Conservation (phyloP, 1,140 invertebrate genomes). For the Camponotus floridanus region DNA sequence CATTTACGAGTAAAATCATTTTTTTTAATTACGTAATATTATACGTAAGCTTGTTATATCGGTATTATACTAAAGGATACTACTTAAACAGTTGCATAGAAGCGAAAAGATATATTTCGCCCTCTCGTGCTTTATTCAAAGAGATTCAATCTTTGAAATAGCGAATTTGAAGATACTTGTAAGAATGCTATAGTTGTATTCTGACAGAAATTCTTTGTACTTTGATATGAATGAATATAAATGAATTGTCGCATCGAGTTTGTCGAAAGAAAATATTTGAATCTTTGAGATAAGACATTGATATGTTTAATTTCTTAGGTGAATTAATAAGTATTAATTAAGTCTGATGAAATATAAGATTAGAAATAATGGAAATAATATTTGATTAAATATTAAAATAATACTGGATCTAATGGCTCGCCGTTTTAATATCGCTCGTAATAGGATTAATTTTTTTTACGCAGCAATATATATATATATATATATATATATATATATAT, state of each 20-base stretch:
- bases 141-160: background rate
- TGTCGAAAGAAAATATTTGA: background rate
- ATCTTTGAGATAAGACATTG: no score
- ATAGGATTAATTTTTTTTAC: conserved; percentile 6
- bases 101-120: background rate
- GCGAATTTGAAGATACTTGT: conserved; percentile 1
- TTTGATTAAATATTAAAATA: background rate
- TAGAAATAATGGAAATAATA: background rate
- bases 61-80: conserved; percentile 31
- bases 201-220: no score
- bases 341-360: background rate
- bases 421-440: background rate
- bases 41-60: background rate
- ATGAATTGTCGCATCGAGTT: background rate
- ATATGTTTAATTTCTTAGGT: no score
- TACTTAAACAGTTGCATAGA: conserved; percentile 14
- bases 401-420: background rate
- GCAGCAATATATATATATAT: no score
- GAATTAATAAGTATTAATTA: no score
- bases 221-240: background rate
- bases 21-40: background rate
- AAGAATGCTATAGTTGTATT: background rate
- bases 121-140: background rate
- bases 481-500: no score
- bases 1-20: conserved; percentile 9